Percentiles rank a stretch among this genome's conserved stretches.
These are phyloP conservation scores for Campodea augens DNA, from an alignment of 1,140 invertebrate genomes.

Conservation along the genomic window DNA sequence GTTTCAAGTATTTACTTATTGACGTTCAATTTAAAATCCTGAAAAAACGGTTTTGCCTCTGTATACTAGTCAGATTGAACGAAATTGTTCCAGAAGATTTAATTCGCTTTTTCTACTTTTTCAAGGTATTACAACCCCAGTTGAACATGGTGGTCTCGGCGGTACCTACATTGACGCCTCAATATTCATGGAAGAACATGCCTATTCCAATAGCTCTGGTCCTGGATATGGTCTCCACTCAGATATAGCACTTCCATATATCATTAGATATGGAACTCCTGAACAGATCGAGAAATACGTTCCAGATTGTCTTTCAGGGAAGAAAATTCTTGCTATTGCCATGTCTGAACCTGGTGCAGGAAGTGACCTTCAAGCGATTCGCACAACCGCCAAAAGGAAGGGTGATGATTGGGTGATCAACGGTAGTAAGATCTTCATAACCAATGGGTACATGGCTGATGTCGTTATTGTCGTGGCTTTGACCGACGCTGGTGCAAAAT, in stretches of 20 bases:
- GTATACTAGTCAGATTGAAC: too few relatives aligned
- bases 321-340: constrained; percentile 27
- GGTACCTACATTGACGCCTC: constrained; percentile 25
- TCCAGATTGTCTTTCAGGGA: constrained; percentile 25
- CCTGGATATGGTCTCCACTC: constrained; percentile 29
- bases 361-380: constrained; percentile 29
- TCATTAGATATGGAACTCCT: constrained; percentile 25
- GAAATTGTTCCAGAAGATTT: too few relatives aligned
- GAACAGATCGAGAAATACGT: constrained; percentile 28
- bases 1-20: too few relatives aligned
- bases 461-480: constrained; percentile 28
- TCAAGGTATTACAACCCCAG: constrained; percentile 25
- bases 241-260: constrained; percentile 31
- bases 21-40: too few relatives aligned
- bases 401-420: constrained; percentile 29
- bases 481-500: constrained; percentile 25
- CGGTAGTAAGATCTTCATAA: constrained; percentile 30
- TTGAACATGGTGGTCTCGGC: constrained; percentile 25
- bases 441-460: constrained; percentile 28
- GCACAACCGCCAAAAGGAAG: constrained; percentile 27
- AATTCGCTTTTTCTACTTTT: too few relatives aligned
- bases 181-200: constrained; percentile 28
- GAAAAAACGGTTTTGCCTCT: too few relatives aligned
- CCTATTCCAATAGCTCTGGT: constrained; percentile 25
- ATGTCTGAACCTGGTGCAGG: constrained; percentile 30